Percentiles rank a stretch among this genome's conserved stretches.
phyloP scores from a whole-genome alignment of 2,797 vertebrate species.

The Iguana delicatissima region DNA sequence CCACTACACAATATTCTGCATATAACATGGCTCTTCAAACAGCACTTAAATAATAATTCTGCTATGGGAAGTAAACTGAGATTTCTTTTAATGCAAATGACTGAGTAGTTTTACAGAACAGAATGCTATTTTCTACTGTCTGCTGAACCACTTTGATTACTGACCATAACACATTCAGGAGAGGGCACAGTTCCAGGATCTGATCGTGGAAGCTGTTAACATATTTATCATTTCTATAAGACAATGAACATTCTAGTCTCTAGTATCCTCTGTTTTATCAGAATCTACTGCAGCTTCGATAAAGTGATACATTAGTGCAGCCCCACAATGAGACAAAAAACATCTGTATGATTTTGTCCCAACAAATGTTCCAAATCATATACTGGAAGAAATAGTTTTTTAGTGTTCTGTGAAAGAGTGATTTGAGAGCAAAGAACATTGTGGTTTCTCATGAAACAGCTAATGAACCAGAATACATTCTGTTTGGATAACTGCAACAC shows the following conservation, averaged over 20 bases:
- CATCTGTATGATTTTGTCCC: background rate
- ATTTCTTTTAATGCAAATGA: background rate
- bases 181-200: background rate
- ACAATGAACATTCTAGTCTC: constrained; percentile 14
- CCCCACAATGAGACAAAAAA: background rate
- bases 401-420: background rate
- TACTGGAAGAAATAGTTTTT: background rate
- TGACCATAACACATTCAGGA: background rate
- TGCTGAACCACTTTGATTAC: background rate
- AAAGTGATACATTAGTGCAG: constrained; percentile 21
- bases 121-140: background rate
- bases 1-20: too few species aligned
- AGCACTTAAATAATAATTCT: background rate
- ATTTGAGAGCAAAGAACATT: background rate
- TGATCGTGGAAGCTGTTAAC: background rate
- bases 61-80: background rate
- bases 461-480: background rate
- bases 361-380: background rate
- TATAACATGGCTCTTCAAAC: too few species aligned
- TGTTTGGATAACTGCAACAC: too few species aligned
- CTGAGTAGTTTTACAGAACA: background rate
- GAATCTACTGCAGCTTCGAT: constrained; percentile 33
- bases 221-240: background rate
- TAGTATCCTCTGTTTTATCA: constrained; percentile 27
- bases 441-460: background rate